Conservation (phyloP, 2,888 invertebrate genomes). For the Lydus trimaculatus region DNA sequence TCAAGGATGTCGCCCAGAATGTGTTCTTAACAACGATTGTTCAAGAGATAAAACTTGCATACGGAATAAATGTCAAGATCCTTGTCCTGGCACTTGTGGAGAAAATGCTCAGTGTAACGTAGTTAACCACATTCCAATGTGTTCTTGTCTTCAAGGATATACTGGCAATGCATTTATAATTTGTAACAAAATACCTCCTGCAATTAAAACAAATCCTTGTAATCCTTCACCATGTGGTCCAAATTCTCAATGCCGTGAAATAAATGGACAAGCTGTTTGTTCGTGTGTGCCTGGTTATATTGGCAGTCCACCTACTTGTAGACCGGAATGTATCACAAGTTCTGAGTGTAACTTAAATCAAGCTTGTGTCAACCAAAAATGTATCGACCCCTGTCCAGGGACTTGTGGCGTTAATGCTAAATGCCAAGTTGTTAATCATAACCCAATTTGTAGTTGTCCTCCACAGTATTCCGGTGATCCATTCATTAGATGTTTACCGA, state of each 20-base stretch:
- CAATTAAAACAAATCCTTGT: slow-evolving; percentile 65
- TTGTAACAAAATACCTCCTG: slow-evolving; percentile 64
- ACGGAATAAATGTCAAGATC: slow-evolving; percentile 73
- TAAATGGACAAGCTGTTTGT: slow-evolving; percentile 74
- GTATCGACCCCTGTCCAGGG: slow-evolving; percentile 66
- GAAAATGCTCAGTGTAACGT: slow-evolving; percentile 75
- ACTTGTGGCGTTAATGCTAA: slow-evolving; percentile 65
- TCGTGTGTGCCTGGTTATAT: slow-evolving; percentile 73
- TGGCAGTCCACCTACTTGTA: slow-evolving; percentile 75
- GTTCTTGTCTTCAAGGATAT: slow-evolving; percentile 74
- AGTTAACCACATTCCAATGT: slow-evolving; percentile 78
- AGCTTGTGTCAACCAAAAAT: slow-evolving; percentile 64
- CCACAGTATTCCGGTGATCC: slow-evolving; percentile 67
- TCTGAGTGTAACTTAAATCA: slow-evolving; percentile 61
- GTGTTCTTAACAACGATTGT: slow-evolving; percentile 77
- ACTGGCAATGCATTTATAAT: slow-evolving; percentile 76
- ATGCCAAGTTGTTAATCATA: slow-evolving; percentile 67
- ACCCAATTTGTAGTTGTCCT: slow-evolving; percentile 67
- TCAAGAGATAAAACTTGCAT: slow-evolving; percentile 74
- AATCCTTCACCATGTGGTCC: slow-evolving; percentile 73
- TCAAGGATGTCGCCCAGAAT: slow-evolving; percentile 74
- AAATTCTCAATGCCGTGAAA: slow-evolving; percentile 74
- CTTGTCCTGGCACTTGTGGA: slow-evolving; percentile 80
- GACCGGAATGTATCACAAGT: slow-evolving; percentile 77
- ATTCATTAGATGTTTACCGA: slow-evolving; percentile 65